Percentiles rank a stretch among this genome's conserved stretches.
Conservation (phyloP, 92 coral and sea anemone species). For the Parazoanthus darwini region DNA sequence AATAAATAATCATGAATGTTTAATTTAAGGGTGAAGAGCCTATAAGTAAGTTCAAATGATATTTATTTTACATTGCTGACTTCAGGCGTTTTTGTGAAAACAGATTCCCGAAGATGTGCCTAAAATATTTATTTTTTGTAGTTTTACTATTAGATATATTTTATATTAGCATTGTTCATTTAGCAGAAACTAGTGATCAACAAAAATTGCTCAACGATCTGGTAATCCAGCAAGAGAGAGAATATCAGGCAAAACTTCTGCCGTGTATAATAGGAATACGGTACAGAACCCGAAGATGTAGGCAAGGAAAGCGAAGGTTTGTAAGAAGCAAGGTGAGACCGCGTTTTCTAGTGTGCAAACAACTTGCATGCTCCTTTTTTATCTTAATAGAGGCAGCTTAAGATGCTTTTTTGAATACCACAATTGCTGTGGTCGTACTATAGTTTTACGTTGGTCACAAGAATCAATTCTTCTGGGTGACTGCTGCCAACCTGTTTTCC, state of each 20-base stretch:
- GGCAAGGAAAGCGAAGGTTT: background rate
- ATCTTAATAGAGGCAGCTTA: background rate
- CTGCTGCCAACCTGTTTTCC: no score
- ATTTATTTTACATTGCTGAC: background rate
- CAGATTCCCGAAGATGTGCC: background rate
- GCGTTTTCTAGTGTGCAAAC: background rate
- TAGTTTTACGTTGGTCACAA: no score
- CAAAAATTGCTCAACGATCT: background rate
- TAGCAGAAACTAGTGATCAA: background rate
- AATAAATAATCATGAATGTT: background rate
- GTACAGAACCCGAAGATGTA: slow-evolving; percentile 16
- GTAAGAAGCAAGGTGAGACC: background rate
- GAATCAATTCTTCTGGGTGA: no score
- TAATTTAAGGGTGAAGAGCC: background rate
- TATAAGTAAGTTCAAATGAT: background rate
- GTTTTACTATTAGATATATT: background rate
- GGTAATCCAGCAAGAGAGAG: background rate
- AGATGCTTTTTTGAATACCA: background rate
- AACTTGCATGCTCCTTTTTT: background rate
- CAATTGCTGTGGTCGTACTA: no score
- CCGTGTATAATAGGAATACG: slow-evolving; percentile 16
- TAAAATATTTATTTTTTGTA: background rate
- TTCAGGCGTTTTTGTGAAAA: background rate
- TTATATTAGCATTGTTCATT: background rate
- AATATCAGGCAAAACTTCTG: background rate